Conservation (phyloP, 2,797 vertebrate species). For the Sandelia bainsii region DNA sequence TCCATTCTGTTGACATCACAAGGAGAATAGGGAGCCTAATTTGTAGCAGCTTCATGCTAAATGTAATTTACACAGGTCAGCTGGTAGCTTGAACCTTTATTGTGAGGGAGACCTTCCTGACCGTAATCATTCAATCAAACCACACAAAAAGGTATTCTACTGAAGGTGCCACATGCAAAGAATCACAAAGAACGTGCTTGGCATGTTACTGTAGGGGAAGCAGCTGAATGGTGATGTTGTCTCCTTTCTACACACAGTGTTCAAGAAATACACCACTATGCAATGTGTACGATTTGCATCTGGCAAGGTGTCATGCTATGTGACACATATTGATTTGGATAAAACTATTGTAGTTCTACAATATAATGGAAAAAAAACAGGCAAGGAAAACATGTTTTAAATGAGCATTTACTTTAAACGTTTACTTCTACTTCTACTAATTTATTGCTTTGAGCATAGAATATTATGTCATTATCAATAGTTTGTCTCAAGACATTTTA, state of each 20-base stretch:
- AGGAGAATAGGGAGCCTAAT: conserved; percentile 74
- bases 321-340: not conserved
- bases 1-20: conserved; percentile 76
- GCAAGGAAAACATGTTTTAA: too few species aligned
- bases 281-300: not conserved
- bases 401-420: too few species aligned
- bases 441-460: too few species aligned
- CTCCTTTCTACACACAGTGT: conserved; percentile 20
- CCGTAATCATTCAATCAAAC: conserved; percentile 77
- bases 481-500: not conserved
- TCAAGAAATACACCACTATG: not conserved
- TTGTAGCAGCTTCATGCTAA: conserved; percentile 71
- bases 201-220: conserved; percentile 38
- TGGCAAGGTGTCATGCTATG: not conserved
- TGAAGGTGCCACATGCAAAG: conserved; percentile 67
- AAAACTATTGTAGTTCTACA: not conserved
- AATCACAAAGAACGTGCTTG: conserved; percentile 48
- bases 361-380: not conserved
- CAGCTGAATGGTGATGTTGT: conserved; percentile 16
- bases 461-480: not conserved
- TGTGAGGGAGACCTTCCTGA: conserved; percentile 69
- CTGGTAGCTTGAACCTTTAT: conserved; percentile 70
- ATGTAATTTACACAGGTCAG: conserved; percentile 79
- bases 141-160: conserved; percentile 47
- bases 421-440: too few species aligned